phyloP scores from a whole-genome alignment of 2,797 vertebrate species.

The Sciurus carolinensis region DNA sequence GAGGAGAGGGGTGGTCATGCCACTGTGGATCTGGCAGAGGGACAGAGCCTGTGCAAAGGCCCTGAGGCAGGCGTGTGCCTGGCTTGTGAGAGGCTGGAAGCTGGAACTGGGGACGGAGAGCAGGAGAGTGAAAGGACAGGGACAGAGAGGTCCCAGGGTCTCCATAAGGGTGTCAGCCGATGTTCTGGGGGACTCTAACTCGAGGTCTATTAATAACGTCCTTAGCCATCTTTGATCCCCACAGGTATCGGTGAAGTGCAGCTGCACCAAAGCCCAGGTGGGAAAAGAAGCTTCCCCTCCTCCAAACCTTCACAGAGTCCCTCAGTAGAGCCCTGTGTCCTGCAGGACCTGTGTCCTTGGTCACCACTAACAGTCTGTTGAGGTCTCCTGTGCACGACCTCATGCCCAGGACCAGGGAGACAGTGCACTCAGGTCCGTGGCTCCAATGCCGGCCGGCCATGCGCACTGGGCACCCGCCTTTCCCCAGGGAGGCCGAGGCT shows the following conservation, averaged over 20 bases:
- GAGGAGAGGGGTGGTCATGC: neutral
- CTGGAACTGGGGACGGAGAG: too few species aligned
- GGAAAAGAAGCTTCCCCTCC: rapidly evolving
- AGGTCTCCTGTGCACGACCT: neutral
- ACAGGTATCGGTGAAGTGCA: rapidly evolving
- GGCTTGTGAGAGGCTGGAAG: neutral
- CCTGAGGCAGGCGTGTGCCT: neutral
- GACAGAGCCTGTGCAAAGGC: neutral
- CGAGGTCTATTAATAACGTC: rapidly evolving
- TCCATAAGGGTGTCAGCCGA: rapidly evolving
- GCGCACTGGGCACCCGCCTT: neutral
- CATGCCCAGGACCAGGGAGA: neutral
- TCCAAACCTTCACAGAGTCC: rapidly evolving
- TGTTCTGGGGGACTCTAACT: rapidly evolving
- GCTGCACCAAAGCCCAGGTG: neutral
- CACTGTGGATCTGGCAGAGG: neutral
- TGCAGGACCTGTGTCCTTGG: rapidly evolving
- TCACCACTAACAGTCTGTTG: neutral
- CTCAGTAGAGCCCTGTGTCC: neutral
- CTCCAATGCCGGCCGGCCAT: rapidly evolving
- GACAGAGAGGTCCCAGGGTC: too few species aligned
- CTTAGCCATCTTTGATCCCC: rapidly evolving
- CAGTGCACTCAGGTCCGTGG: rapidly evolving
- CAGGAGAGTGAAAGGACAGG: neutral
- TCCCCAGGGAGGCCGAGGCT: neutral